Base-by-base conservation (phyloP, 2,888 invertebrate genomes). In the Pomacea canaliculata region DNA sequence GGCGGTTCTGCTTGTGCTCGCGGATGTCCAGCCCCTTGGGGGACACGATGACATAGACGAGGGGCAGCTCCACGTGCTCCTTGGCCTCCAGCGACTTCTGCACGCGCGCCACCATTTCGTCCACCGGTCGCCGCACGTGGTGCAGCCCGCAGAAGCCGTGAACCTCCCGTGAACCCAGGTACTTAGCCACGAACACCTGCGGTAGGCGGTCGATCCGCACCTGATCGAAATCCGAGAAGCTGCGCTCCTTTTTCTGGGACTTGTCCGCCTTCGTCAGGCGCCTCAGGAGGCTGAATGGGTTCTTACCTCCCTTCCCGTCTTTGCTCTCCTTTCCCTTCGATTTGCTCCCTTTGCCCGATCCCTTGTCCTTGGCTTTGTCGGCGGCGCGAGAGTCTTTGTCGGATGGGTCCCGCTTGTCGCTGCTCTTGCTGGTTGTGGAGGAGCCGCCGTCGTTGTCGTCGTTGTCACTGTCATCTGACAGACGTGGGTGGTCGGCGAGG, bases 121-220 rank as follows among this genome's bases (percentile, higher is more conserved):
- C 90, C 23, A 90, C 88, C 0, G 89, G 90, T 65, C 82, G 83
- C 12, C 90, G 80, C 9, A 90, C 88, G 77, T 88, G 86, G 68
- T 89, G 84, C 3, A 88, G 80, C 10, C 91, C 91, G 73, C 85
- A 88, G 16, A 90, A 80, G 7, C 89, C 90, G 13, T 82, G 82
- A 27, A 87, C 86, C 46, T 86, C 83, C 71, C 80, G 81, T 70
- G 84, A 85, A 9, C 91, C 91, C 46, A 90, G 80, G 81, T 90
- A 90, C 79, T 91, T 91, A 62, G 85, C 87, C n/a, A 90, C 85
- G 81, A 90, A 90, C 27, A 86, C 78, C 79, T 90, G 90, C n/a
- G 91, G 91, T 16, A 91, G 82, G 27, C 82, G 78, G 69, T 89
- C 89, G 18, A 90, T 85, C 67, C 83, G 84, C 9, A 89, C 84